These are phyloP conservation scores for Ptyas mucosa DNA, from an alignment of 2,113 vertebrate genomes.

Conservation along the genomic window DNA sequence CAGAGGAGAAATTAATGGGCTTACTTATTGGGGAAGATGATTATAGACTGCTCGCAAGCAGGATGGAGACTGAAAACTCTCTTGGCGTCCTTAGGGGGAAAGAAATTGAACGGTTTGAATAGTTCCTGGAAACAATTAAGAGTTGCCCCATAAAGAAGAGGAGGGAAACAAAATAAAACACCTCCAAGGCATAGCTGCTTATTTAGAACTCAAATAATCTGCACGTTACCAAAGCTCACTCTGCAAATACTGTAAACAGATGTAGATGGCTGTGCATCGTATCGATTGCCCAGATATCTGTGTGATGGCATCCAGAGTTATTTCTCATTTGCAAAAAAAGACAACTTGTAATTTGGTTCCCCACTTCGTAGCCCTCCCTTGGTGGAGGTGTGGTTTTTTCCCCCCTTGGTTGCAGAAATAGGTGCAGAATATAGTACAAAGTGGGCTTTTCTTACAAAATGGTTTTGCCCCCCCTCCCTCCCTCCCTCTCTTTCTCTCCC, in stretches of 20 bases:
- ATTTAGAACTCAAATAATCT: neutral
- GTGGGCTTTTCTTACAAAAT: neutral
- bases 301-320: neutral
- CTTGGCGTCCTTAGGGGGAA: neutral
- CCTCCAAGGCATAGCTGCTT: neutral
- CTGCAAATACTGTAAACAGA: neutral
- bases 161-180: too few species aligned
- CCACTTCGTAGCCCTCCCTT: neutral
- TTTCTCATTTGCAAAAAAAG: neutral
- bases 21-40: neutral
- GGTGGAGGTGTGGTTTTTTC: neutral
- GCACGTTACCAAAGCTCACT: neutral
- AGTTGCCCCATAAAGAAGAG: neutral
- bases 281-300: neutral
- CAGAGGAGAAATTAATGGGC: too few species aligned
- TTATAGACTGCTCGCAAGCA: neutral
- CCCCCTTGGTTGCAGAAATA: neutral
- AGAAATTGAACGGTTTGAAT: neutral
- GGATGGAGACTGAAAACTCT: neutral
- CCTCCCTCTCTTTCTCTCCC: accelerated
- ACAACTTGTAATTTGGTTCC: neutral
- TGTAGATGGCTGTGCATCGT: neutral
- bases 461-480: too few species aligned
- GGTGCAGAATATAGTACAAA: neutral
- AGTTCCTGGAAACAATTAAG: neutral